phyloP scores from a whole-genome alignment of 2,888 invertebrate species.

The Erpobdella octoculata region DNA sequence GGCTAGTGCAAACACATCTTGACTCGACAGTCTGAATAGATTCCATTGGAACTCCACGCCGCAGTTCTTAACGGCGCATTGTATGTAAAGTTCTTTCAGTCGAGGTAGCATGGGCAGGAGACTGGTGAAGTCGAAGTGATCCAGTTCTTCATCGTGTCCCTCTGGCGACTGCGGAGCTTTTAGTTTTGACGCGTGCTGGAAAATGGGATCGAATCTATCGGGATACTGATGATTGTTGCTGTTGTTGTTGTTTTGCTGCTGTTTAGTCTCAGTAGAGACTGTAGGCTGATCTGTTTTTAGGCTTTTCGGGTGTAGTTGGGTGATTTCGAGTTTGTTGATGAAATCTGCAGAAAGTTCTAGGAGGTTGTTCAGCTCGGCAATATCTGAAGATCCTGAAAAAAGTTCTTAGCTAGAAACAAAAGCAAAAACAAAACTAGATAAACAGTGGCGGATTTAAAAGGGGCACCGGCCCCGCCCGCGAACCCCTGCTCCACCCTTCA shows the following conservation, averaged over 20 bases:
- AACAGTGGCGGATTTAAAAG: too few species aligned
- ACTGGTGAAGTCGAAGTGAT: slow-evolving; percentile 2
- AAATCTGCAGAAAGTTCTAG: background rate
- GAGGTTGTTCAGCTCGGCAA: background rate
- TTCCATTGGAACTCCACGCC: background rate
- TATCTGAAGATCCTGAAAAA: background rate
- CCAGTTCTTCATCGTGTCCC: background rate
- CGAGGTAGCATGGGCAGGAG: background rate
- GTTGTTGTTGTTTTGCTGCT: too few species aligned
- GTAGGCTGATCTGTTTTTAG: background rate
- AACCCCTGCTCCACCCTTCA: too few species aligned
- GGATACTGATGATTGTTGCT: too few species aligned
- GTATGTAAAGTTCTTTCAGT: background rate
- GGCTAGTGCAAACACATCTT: background rate
- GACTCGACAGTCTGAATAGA: background rate
- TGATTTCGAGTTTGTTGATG: background rate
- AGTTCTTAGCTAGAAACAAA: too few species aligned
- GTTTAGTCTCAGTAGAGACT: too few species aligned
- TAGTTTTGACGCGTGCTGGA: too few species aligned
- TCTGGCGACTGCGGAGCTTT: too few species aligned
- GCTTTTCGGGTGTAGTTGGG: background rate
- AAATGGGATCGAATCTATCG: too few species aligned
- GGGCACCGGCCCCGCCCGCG: too few species aligned
- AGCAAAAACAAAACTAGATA: too few species aligned
- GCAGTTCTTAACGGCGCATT: background rate